Percentiles rank a stretch among this genome's conserved stretches.
Conservation (phyloP, 1,140 invertebrate genomes). For the Monomorium pharaonis region DNA sequence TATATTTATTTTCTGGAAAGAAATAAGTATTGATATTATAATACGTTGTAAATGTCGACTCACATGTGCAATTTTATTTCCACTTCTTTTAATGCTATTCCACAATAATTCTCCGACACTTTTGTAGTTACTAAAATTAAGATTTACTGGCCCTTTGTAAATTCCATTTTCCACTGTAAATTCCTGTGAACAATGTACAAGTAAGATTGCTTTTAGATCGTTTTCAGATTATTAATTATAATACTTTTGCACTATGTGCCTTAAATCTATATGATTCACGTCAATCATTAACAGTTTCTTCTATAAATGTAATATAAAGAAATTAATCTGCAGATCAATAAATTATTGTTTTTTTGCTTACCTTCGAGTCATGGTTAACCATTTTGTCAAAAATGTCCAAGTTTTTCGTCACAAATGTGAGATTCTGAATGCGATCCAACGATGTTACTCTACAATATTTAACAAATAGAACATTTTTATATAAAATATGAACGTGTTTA, state of each 20-base stretch:
- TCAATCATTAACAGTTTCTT: background rate
- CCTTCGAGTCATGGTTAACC: background rate
- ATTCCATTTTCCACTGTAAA: constrained; percentile 49
- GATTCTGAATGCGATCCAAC: background rate
- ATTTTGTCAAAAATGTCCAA: background rate
- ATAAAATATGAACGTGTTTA: too few relatives aligned
- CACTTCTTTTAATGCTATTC: constrained; percentile 15
- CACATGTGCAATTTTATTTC: constrained; percentile 55
- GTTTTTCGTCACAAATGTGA: background rate
- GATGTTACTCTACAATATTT: background rate
- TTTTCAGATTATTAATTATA: background rate
- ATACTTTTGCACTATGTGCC: background rate
- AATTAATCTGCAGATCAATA: too few relatives aligned
- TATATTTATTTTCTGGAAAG: too few relatives aligned
- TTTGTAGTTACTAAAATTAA: background rate
- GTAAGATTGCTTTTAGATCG: too few relatives aligned
- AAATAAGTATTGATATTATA: too few relatives aligned
- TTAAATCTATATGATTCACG: background rate
- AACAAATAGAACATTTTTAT: background rate
- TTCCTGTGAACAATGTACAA: background rate
- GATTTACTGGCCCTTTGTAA: background rate
- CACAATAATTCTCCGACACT: constrained; percentile 59
- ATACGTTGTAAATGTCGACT: background rate
- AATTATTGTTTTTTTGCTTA: background rate
- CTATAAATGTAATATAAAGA: background rate